Evolutionary conservation across 2,888 invertebrate genomes (phyloP), one percentile per base, ranked within the genome.

Genomic region (Dryobota labecula): DNA sequence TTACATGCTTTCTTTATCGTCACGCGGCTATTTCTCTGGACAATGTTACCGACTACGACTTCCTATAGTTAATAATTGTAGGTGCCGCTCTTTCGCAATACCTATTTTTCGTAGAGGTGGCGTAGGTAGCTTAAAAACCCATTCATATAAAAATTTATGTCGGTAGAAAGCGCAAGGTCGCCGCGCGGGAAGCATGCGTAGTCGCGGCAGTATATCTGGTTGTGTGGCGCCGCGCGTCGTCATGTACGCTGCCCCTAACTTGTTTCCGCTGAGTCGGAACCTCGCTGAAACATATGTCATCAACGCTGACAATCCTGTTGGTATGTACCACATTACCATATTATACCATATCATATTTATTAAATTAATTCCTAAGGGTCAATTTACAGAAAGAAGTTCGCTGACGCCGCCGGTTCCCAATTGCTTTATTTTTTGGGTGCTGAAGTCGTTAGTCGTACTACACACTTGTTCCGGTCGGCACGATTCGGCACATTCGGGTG

Each of bases 231-330:
- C 98, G 7, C 96, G 97, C 53, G 97, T 98, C 2, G 97, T 97
- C 15, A 94, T 98, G 62, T 98, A 98, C 88, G 98, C 98, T 77
- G 97, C 97, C 0, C 97, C 97, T 20, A 95, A 97, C 54, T 96
- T 99, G 68, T 97, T 99, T 88, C 98, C 98, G 56, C 97, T 99
- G 6, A 98, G 97, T 89, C 97, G 97, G 80, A 97, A 97, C 70
- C 96, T 99, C 68, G 99, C 98, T 0, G 98, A 98, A 88, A 97
- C 98, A 90, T 99, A 99, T 90, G 96, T 98, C 65, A 94, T 97
- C 77, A 93, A 97, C 89, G 87, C 95, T 36, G 92, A 96, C 86
- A 90, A 95, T 89, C 90, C 96, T 82, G 84, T 95, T n/a, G 95
- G 96, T 96, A 83, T 60, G 89, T 84, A 81, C 13, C 18, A 57